These are phyloP conservation scores for Pycnomerus fuliginosus DNA, from an alignment of 2,888 invertebrate genomes.

Conservation along the genomic window DNA sequence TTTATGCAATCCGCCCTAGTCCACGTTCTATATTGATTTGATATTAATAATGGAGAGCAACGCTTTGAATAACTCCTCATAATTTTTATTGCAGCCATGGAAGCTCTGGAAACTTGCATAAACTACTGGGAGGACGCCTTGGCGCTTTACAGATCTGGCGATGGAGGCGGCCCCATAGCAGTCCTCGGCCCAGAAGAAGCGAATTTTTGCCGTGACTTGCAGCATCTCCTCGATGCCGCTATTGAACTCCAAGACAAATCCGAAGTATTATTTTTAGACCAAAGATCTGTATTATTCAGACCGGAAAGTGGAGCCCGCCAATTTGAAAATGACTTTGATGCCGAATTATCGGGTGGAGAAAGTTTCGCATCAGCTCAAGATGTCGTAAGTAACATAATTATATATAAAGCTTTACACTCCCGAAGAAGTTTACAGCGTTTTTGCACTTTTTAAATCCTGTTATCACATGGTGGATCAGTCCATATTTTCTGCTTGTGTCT, in stretches of 20 bases:
- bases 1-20: too few relatives aligned
- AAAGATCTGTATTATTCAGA: slow-evolving; percentile 83
- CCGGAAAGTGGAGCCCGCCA: slow-evolving; percentile 68
- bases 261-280: slow-evolving; percentile 83
- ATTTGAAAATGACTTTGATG: slow-evolving; percentile 49
- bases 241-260: slow-evolving; percentile 84
- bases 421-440: too few relatives aligned
- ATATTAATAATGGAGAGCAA: too few relatives aligned
- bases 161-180: slow-evolving; percentile 61
- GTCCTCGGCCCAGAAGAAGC: slow-evolving; percentile 83
- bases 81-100: slow-evolving; percentile 71
- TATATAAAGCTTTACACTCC: too few relatives aligned
- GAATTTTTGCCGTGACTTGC: slow-evolving; percentile 79
- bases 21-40: too few relatives aligned
- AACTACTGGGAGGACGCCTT: slow-evolving; percentile 95
- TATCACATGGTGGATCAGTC: too few relatives aligned
- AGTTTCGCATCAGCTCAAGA: slow-evolving; percentile 96
- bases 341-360: slow-evolving; percentile 85
- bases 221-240: slow-evolving; percentile 77
- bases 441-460: too few relatives aligned
- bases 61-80: too few relatives aligned
- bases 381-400: slow-evolving; percentile 57
- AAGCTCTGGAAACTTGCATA: slow-evolving; percentile 87
- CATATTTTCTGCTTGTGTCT: too few relatives aligned
- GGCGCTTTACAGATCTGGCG: slow-evolving; percentile 68